phyloP scores from a whole-genome alignment of 1,140 invertebrate species.

The Drosophila varians region DNA sequence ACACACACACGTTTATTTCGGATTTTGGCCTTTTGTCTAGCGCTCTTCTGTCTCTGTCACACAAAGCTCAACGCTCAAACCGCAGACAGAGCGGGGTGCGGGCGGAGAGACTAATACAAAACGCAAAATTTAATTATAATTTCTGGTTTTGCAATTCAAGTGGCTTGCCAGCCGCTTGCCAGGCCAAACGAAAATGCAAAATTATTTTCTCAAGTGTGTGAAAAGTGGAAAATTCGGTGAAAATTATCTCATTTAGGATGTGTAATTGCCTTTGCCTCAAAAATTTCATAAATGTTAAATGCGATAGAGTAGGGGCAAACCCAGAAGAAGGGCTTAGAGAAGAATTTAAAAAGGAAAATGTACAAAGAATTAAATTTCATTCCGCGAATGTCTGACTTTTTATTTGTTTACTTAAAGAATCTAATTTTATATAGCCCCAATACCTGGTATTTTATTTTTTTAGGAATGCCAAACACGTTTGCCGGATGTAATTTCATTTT shows the following conservation, averaged over 20 bases:
- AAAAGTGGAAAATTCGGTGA: slow-evolving; percentile 10
- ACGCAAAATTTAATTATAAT: slow-evolving; percentile 64
- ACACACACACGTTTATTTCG: slow-evolving; percentile 12
- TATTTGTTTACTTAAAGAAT: slow-evolving; percentile 10
- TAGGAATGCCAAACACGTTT: slow-evolving; percentile 53
- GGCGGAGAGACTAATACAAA: slow-evolving; percentile 25
- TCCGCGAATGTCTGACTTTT: background rate
- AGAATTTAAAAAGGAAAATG: background rate
- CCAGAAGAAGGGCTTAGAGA: background rate
- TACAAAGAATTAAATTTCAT: background rate
- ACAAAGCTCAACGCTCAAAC: slow-evolving; percentile 42
- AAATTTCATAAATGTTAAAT: slow-evolving; percentile 30
- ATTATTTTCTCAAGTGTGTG: slow-evolving; percentile 39
- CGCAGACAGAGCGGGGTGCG: slow-evolving; percentile 24
- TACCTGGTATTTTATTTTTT: background rate
- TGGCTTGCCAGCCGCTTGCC: slow-evolving; percentile 12
- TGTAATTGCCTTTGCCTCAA: background rate
- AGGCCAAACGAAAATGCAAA: slow-evolving; percentile 10
- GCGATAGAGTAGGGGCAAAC: background rate
- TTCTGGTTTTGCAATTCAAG: slow-evolving; percentile 34
- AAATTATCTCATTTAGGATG: slow-evolving; percentile 25
- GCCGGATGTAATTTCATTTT: slow-evolving; percentile 39
- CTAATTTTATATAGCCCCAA: background rate
- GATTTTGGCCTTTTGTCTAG: slow-evolving; percentile 38
- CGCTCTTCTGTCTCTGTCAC: slow-evolving; percentile 34